Conservation (phyloP, 2,888 invertebrate genomes). For the Antheraea assamensis region DNA sequence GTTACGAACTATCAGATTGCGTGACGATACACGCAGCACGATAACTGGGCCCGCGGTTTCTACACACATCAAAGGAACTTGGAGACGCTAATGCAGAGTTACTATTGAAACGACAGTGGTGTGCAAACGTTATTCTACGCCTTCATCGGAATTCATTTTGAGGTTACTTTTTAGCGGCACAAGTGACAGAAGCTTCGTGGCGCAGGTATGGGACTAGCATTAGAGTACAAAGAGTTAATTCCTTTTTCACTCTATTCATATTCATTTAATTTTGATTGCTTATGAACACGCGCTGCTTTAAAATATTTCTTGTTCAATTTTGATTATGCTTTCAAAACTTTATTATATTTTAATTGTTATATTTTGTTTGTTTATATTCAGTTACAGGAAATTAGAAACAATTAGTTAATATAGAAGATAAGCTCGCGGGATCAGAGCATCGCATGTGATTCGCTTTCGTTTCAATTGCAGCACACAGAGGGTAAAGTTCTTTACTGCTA, state of each 20-base stretch:
- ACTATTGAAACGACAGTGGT: too few species aligned
- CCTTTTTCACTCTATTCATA: neutral
- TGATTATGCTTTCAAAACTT: neutral
- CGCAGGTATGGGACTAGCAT: too few species aligned
- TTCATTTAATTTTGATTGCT: neutral
- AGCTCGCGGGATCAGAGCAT: constrained; percentile 32
- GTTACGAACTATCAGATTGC: too few species aligned
- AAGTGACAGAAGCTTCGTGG: too few species aligned
- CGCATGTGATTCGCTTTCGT: constrained; percentile 40
- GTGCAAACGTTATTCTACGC: too few species aligned
- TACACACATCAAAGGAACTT: too few species aligned
- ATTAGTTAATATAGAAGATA: constrained; percentile 37
- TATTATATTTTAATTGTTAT: neutral
- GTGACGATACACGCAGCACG: too few species aligned
- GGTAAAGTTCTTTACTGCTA: constrained; percentile 38
- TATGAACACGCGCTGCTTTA: neutral
- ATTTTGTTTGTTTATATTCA: constrained; percentile 26
- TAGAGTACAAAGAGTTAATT: neutral
- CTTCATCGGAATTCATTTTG: too few species aligned
- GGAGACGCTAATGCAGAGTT: too few species aligned
- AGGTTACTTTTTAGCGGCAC: too few species aligned
- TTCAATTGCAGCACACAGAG: constrained; percentile 48
- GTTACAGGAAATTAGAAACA: constrained; percentile 44
- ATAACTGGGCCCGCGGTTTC: too few species aligned
- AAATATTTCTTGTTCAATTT: neutral